Percentiles rank a stretch among this genome's conserved stretches.
phyloP scores from a whole-genome alignment of 1,140 invertebrate genomes.

The Copidosoma floridanum region DNA sequence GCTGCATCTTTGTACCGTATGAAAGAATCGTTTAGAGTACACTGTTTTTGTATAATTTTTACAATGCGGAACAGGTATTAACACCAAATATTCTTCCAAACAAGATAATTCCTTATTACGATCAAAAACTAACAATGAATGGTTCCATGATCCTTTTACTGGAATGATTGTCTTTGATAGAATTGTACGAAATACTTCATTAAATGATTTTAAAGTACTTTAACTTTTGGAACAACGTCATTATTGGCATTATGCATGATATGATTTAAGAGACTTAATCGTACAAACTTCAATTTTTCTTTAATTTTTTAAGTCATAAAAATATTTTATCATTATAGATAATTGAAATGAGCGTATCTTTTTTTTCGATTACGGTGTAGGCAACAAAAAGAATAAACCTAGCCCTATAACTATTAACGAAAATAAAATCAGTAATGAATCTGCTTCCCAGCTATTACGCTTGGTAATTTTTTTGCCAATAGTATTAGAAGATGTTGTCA shows the following conservation, averaged over 20 bases:
- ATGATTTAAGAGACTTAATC: constrained; percentile 8
- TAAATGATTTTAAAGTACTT: constrained; percentile 27
- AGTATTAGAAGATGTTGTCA: constrained; percentile 23
- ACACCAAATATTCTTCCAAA: constrained; percentile 8
- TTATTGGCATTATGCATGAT: constrained; percentile 13
- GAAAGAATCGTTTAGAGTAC: constrained; percentile 22
- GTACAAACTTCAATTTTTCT: constrained; percentile 27
- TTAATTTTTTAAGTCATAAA: neutral
- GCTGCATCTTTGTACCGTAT: constrained; percentile 22
- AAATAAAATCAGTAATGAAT: constrained; percentile 9
- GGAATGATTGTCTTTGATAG: too few species aligned
- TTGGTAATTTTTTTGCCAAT: constrained; percentile 24
- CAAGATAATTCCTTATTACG: constrained; percentile 19
- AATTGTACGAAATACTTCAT: constrained; percentile 1
- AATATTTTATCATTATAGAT: neutral
- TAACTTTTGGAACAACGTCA: constrained; percentile 23
- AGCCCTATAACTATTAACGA: constrained; percentile 17
- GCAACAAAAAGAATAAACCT: constrained; percentile 23
- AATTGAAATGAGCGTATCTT: constrained; percentile 25
- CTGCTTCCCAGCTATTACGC: constrained; percentile 11
- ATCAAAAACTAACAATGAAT: too few species aligned
- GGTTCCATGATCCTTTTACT: too few species aligned
- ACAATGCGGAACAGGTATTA: constrained; percentile 19
- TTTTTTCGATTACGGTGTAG: constrained; percentile 25
- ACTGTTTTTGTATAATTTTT: constrained; percentile 30